Percentiles rank a stretch among this genome's conserved stretches.
Evolutionary conservation across 2,113 vertebrate species (phyloP).

Genomic region (Ageneiosus marmoratus): DNA sequence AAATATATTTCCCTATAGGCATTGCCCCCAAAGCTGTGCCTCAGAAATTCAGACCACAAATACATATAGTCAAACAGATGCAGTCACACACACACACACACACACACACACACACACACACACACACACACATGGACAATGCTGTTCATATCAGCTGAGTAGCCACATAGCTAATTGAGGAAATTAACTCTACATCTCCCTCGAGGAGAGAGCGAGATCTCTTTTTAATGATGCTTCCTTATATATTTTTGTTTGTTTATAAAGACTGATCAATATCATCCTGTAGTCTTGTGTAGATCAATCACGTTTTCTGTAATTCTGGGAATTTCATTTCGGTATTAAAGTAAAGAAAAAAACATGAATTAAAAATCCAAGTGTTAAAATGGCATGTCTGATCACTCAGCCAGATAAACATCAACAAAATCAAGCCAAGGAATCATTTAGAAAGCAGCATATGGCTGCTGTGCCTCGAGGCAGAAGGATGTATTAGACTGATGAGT

Average conservation of each 20-base stretch:
- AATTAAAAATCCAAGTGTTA: constrained; percentile 66
- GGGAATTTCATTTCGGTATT: constrained; percentile 31
- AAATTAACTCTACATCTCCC: constrained; percentile 76
- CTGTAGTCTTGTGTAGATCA: background rate
- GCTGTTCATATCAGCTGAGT: constrained; percentile 53
- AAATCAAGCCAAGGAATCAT: constrained; percentile 22
- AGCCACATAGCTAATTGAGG: constrained; percentile 76
- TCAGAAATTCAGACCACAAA: constrained; percentile 65
- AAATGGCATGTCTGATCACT: constrained; percentile 39
- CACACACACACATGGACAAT: constrained; percentile 40
- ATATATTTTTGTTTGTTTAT: background rate
- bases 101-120: constrained; percentile 43
- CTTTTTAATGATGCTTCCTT: background rate
- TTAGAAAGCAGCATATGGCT: constrained; percentile 48
- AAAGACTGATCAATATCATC: background rate
- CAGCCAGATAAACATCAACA: constrained; percentile 41
- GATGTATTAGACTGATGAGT: constrained; percentile 43
- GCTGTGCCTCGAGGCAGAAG: constrained; percentile 35
- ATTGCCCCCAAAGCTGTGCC: constrained; percentile 56
- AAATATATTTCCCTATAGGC: constrained; percentile 66
- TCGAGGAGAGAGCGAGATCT: constrained; percentile 32
- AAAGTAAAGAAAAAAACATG: constrained; percentile 54
- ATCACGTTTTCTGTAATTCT: background rate
- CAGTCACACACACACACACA: constrained; percentile 40
- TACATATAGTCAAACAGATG: constrained; percentile 54